A percentile compares a stretch with the other conserved stretches of the same genome.
Evolutionary conservation across 2,113 vertebrate genomes (phyloP).

Genomic region (Ondatra zibethicus): DNA sequence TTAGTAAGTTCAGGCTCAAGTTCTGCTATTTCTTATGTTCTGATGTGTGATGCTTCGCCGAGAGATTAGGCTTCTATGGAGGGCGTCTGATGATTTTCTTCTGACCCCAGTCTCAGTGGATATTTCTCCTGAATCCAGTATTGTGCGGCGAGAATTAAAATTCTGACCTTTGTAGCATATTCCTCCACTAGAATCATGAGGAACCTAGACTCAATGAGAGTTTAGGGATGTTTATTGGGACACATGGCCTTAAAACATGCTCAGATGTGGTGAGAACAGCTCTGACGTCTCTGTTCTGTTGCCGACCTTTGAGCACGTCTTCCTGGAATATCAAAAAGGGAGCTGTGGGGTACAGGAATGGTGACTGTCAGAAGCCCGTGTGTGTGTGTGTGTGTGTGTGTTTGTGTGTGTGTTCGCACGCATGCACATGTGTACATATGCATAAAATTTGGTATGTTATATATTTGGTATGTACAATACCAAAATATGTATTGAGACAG

Average conservation of each 20-base stretch:
- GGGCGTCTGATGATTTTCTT: background rate
- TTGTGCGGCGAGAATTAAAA: background rate
- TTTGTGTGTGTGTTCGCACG: background rate
- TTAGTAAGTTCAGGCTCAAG: background rate
- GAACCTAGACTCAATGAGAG: background rate
- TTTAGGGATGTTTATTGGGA: slow-evolving; percentile 9
- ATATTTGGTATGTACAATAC: background rate
- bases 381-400: background rate
- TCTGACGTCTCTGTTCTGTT: background rate
- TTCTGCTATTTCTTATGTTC: background rate
- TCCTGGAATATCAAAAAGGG: background rate
- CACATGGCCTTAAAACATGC: slow-evolving; percentile 24
- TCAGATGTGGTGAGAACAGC: slow-evolving; percentile 41
- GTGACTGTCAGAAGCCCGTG: background rate
- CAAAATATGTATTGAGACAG: background rate
- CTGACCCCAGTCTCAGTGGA: background rate
- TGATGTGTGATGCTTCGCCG: background rate
- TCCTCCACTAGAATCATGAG: slow-evolving; percentile 9
- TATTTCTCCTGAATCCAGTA: background rate
- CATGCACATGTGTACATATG: background rate
- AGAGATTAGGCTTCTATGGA: background rate
- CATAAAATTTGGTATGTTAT: background rate
- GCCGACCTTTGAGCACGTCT: background rate
- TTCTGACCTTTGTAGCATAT: slow-evolving; percentile 35
- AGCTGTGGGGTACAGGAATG: background rate